Evolutionary conservation across 2,797 vertebrate genomes (phyloP).

Genomic region (Sebastolobus alascanus): DNA sequence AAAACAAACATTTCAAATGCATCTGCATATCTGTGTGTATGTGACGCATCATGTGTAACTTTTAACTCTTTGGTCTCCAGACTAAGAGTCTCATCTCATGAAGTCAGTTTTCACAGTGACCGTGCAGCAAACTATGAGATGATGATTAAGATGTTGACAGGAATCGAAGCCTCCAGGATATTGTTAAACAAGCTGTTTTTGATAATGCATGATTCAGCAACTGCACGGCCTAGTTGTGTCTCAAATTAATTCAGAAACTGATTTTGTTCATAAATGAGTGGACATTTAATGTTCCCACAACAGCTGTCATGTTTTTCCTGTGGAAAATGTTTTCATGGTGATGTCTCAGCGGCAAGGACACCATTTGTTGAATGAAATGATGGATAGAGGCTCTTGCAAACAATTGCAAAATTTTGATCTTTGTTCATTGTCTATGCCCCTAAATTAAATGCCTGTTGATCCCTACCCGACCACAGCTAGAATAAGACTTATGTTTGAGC

Average conservation of each 20-base stretch:
- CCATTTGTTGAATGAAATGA: not conserved
- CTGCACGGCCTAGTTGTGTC: not conserved
- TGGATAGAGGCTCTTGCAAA: not conserved
- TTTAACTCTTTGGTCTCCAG: not conserved
- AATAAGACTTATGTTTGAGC: not conserved
- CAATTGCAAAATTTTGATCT: not conserved
- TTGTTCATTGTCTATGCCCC: not conserved
- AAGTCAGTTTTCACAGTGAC: not conserved
- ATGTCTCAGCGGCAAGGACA: not conserved
- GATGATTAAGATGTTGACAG: not conserved
- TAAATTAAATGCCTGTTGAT: not conserved
- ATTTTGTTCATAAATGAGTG: not conserved
- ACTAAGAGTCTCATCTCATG: not conserved
- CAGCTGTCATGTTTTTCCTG: not conserved
- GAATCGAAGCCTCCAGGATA: not conserved
- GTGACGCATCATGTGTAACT: constrained; percentile 10
- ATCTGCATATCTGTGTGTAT: constrained; percentile 28
- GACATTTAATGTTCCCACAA: constrained; percentile 5
- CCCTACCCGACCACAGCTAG: not conserved
- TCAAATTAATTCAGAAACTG: not conserved
- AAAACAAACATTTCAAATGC: constrained; percentile 26
- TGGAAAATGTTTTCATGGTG: no score
- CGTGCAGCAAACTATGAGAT: not conserved
- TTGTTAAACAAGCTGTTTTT: not conserved
- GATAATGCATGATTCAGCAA: not conserved